Base-by-base conservation (phyloP, 2,797 vertebrate species). In the Tenualosa thibaudeaui region DNA sequence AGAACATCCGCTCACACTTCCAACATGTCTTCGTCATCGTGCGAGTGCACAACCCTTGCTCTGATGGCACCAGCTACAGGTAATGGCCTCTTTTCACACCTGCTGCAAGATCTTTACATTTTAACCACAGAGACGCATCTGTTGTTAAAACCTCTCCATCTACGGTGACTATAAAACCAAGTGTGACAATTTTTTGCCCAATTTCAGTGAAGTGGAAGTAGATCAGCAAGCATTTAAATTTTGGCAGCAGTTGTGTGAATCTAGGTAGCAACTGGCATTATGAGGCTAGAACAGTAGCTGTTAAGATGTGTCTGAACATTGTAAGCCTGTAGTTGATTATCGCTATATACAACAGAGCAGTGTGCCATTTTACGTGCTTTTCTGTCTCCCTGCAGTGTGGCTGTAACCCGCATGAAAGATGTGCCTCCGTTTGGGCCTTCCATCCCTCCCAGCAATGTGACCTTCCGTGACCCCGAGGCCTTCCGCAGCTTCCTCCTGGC, bases 21-120 rank as follows among this genome's bases (percentile, higher is more conserved):
- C 98, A 99, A 90, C 98, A 99, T 0, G 97, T 99, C 86, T 99
- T 99, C 87, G 95, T 99, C 90, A 97, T 99, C 0, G 95, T 99
- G 71, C 94, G 97, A 0, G 97, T 95, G 56, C 97, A 98, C 93
- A 96, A 90, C 84, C 98, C 97, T 84, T 97, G 97, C 94, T 96
- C 97, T 0, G 97, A 99, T 6, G 93, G 82, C 71, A 95, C 97
- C 88, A 96, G 93, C 87, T 99, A 99, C 93, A 99, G 98, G 98
- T 98, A 92, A 40, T 86, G 6, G 54, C 1, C 54, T 56, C 54
- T 43, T 5, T 56, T 6, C 46, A 24, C 8, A 24, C 58, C 58
- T 7, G n/a, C 46, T 49, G 46, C 54, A 4, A 56, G 17, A 51
- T 12, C 50, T 51, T 51, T 2, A 0, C 7, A 9, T 51, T 51